These are phyloP conservation scores for Mimas tiliae DNA, from an alignment of 2,888 invertebrate genomes.

Conservation along the genomic window DNA sequence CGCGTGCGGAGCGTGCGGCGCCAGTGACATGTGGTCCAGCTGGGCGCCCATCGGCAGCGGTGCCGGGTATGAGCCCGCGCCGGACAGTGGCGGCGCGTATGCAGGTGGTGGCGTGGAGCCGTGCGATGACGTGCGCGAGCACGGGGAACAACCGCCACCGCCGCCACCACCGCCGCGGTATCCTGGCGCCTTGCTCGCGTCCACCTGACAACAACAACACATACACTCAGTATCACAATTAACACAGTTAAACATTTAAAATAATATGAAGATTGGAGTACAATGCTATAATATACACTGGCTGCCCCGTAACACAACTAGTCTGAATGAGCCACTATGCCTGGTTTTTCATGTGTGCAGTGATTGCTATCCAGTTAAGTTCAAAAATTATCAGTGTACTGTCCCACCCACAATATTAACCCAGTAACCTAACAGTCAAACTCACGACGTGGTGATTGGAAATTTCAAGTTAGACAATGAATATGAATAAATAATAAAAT, in stretches of 20 bases:
- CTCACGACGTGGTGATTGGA: too few relatives aligned
- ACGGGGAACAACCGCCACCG: constrained; percentile 90
- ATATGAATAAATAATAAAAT: too few relatives aligned
- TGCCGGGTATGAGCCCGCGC: constrained; percentile 36
- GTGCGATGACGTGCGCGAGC: constrained; percentile 80
- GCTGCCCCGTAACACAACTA: too few relatives aligned
- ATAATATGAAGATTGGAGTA: too few relatives aligned
- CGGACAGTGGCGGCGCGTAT: constrained; percentile 44
- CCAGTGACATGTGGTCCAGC: constrained; percentile 54
- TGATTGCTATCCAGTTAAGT: too few relatives aligned
- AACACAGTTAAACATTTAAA: not conserved
- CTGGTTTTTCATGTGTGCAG: too few relatives aligned
- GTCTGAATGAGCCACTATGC: not conserved
- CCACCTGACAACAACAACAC: constrained; percentile 81
- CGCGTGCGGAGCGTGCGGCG: constrained; percentile 8
- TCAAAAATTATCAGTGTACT: too few relatives aligned
- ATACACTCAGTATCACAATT: too few relatives aligned
- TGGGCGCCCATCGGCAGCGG: constrained; percentile 44
- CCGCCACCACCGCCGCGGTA: constrained; percentile 92
- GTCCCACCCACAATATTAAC: too few relatives aligned
- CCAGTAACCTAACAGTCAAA: too few relatives aligned
- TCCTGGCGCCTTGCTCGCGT: constrained; percentile 95
- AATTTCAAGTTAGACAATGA: too few relatives aligned
- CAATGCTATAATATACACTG: too few relatives aligned
- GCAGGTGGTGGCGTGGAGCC: constrained; percentile 78